Percentiles rank a stretch among this genome's conserved stretches.
phyloP scores from a whole-genome alignment of 2,888 invertebrate species.

The Helicoverpa assulta region DNA sequence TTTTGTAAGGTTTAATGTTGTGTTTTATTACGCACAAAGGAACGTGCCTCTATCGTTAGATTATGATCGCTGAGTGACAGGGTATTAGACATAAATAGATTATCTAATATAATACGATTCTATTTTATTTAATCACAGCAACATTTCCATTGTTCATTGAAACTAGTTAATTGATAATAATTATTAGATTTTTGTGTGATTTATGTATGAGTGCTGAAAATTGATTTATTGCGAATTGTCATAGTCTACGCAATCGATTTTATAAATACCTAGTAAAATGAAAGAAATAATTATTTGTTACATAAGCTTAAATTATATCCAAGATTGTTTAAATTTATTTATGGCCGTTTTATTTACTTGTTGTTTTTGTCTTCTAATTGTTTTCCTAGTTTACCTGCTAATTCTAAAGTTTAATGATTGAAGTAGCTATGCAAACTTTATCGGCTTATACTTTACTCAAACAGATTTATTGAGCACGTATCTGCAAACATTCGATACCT shows the following conservation, averaged over 20 bases:
- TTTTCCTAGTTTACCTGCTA: neutral
- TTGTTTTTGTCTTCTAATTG: neutral
- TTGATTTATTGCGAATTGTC: slow-evolving; percentile 7
- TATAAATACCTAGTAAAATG: slow-evolving; percentile 20
- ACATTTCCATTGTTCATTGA: slow-evolving; percentile 37
- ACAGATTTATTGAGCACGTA: too few species aligned
- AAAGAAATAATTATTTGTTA: slow-evolving; percentile 33
- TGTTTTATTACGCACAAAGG: slow-evolving; percentile 53
- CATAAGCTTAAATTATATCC: slow-evolving; percentile 31
- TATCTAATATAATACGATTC: slow-evolving; percentile 26
- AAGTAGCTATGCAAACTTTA: too few species aligned
- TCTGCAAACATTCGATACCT: too few species aligned
- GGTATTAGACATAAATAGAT: slow-evolving; percentile 65
- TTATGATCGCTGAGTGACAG: slow-evolving; percentile 61
- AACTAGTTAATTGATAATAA: slow-evolving; percentile 28
- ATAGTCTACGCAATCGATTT: slow-evolving; percentile 23
- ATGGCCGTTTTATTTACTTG: slow-evolving; percentile 7
- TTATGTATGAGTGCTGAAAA: slow-evolving; percentile 1
- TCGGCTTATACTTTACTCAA: too few species aligned
- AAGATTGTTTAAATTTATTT: slow-evolving; percentile 34
- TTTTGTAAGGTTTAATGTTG: slow-evolving; percentile 28
- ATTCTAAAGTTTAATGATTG: too few species aligned
- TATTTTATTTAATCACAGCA: slow-evolving; percentile 34
- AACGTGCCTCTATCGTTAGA: slow-evolving; percentile 41
- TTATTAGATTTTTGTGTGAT: slow-evolving; percentile 7